These are phyloP conservation scores for Drosophila equinoxialis DNA, from an alignment of 1,140 invertebrate genomes.

Conservation along the genomic window DNA sequence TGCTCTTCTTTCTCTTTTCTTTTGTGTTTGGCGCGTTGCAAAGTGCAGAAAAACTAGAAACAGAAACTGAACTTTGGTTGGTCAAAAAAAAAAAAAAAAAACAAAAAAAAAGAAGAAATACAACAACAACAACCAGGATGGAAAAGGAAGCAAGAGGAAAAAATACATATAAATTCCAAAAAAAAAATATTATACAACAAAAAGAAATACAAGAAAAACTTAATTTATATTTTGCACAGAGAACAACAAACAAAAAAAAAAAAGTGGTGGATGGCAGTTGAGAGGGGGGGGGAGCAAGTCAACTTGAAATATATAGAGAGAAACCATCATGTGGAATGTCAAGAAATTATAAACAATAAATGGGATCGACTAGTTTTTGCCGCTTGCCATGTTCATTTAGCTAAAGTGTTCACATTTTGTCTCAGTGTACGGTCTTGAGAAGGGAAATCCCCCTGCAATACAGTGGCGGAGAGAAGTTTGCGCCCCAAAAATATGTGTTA, in stretches of 20 bases:
- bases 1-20: constrained; percentile 39
- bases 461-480: no score
- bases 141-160: constrained; percentile 23
- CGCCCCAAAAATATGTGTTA: no score
- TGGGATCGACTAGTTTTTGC: neutral
- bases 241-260: constrained; percentile 28
- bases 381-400: no score
- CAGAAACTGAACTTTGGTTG: constrained; percentile 18
- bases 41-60: constrained; percentile 57
- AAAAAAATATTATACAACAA: constrained; percentile 24
- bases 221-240: constrained; percentile 71
- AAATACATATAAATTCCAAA: constrained; percentile 18
- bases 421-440: no score
- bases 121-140: constrained; percentile 23
- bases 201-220: constrained; percentile 57
- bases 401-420: no score
- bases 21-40: constrained; percentile 60
- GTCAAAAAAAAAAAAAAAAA: constrained; percentile 31
- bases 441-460: no score
- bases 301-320: neutral
- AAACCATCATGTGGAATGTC: neutral
- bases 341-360: neutral
- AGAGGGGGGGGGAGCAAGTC: neutral
- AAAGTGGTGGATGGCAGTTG: constrained; percentile 10
- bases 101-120: constrained; percentile 16